Percentiles rank a stretch among this genome's conserved stretches.
These are phyloP conservation scores for Threskiornis aethiopicus DNA, from an alignment of 2,797 vertebrate genomes.

Conservation along the genomic window DNA sequence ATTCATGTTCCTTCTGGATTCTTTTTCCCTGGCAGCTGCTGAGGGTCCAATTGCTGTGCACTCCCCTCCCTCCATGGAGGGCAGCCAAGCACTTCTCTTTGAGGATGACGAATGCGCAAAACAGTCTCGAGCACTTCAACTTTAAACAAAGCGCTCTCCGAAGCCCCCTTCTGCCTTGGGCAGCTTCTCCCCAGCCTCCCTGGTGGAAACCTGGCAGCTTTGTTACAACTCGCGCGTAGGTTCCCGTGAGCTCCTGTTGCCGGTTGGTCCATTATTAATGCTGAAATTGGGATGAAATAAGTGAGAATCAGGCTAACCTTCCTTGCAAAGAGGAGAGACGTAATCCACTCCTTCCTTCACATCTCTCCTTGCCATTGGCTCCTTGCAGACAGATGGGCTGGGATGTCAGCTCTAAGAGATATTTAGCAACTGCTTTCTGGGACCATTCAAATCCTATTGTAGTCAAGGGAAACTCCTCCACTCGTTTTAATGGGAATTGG, in stretches of 20 bases:
- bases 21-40: conserved; percentile 16
- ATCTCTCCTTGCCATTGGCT: background rate
- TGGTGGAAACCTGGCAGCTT: background rate
- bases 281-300: background rate
- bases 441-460: background rate
- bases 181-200: background rate
- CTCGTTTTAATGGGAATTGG: background rate
- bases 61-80: background rate
- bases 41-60: background rate
- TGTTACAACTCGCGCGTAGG: background rate
- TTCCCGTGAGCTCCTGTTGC: background rate
- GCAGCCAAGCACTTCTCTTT: conserved; percentile 7
- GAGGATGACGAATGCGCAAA: background rate
- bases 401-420: fast-evolving
- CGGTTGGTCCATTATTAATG: background rate
- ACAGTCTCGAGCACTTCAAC: background rate
- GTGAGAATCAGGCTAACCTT: background rate
- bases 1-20: conserved; percentile 26
- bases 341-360: background rate
- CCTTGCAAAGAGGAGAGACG: background rate
- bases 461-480: background rate
- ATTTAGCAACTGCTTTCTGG: background rate
- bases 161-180: background rate
- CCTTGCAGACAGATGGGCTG: background rate
- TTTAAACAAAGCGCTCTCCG: background rate